Evolutionary conservation across 2,113 vertebrate species (phyloP).

Genomic region (Hassar affinis): DNA sequence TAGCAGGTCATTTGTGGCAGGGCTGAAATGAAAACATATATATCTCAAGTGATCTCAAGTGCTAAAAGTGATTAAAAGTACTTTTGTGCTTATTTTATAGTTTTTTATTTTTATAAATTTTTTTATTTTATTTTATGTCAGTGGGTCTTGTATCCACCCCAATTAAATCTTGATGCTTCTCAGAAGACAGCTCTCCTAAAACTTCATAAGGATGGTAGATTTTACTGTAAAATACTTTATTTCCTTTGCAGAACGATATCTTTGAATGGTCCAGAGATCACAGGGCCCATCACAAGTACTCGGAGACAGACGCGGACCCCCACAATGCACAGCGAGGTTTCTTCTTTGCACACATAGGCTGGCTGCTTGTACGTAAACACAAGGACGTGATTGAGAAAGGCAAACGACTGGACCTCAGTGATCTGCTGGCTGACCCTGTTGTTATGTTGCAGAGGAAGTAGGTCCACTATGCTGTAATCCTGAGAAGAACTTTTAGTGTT

Average conservation of each 20-base stretch:
- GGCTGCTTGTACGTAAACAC: constrained; percentile 90
- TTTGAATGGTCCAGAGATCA: constrained; percentile 84
- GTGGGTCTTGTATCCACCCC: neutral
- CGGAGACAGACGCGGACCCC: constrained; percentile 87
- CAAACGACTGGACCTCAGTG: constrained; percentile 77
- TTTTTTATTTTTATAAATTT: neutral
- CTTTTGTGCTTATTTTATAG: neutral
- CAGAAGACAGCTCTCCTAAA: neutral
- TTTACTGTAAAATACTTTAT: neutral
- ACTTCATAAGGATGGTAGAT: neutral
- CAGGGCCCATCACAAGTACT: constrained; percentile 90
- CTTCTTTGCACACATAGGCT: constrained; percentile 91
- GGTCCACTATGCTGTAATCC: constrained; percentile 64
- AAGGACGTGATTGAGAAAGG: constrained; percentile 88
- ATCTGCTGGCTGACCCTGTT: constrained; percentile 82
- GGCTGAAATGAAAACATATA: no score
- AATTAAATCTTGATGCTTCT: neutral
- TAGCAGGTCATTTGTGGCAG: no score
- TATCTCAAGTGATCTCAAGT: neutral
- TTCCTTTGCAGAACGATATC: constrained; percentile 39
- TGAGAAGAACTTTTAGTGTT: constrained; percentile 31
- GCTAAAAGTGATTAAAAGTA: no score
- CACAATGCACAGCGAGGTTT: constrained; percentile 86
- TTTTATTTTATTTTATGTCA: neutral
- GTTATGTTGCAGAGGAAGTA: constrained; percentile 90